These are phyloP conservation scores for Rhamphomyia laevipes DNA, from an alignment of 2,888 invertebrate species.

Conservation along the genomic window DNA sequence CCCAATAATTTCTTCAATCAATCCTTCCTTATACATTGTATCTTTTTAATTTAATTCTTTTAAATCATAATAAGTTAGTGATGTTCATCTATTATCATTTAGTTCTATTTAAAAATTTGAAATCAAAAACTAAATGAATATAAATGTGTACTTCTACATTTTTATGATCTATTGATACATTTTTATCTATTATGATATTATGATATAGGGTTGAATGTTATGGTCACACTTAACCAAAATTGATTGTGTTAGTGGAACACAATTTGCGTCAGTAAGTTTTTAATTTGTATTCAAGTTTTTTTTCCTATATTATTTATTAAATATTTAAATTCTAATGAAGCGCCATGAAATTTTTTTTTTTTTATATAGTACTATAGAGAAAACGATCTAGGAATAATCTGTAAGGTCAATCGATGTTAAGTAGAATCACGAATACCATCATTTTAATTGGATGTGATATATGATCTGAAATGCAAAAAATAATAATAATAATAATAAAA, in stretches of 20 bases:
- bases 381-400: slow-evolving; percentile 30
- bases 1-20: no score
- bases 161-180: not conserved
- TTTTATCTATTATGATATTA: not conserved
- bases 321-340: not conserved
- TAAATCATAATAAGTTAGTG: no score
- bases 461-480: slow-evolving; percentile 14
- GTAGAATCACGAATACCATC: slow-evolving; percentile 42
- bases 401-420: slow-evolving; percentile 42
- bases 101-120: no score
- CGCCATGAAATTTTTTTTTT: no score
- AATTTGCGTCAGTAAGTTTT: not conserved
- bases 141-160: no score
- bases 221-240: not conserved
- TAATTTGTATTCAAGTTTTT: not conserved
- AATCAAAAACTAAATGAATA: no score
- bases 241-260: not conserved
- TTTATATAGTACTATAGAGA: no score
- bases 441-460: slow-evolving; percentile 37
- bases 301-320: not conserved
- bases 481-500: not conserved
- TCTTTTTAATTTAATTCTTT: no score
- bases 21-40: no score
- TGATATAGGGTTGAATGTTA: not conserved
- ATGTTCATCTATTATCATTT: no score